These are phyloP conservation scores for Drosophila melanosoma DNA, from an alignment of 2,888 invertebrate genomes.

Conservation along the genomic window DNA sequence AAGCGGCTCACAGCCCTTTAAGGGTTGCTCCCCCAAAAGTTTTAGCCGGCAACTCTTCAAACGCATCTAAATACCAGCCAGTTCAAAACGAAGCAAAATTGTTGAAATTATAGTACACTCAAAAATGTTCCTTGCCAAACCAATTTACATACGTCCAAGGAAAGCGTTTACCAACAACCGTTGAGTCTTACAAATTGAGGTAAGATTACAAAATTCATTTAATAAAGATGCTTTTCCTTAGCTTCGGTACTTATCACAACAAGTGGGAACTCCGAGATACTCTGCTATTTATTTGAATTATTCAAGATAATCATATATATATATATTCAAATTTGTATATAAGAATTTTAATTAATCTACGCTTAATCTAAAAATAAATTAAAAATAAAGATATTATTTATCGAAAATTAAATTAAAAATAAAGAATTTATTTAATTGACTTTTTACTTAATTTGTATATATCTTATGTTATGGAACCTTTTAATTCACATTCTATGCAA, in stretches of 20 bases:
- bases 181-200: conserved; percentile 1
- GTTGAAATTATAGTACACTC: conserved; percentile 33
- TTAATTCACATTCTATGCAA: neutral
- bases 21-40: conserved; percentile 45
- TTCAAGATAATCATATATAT: neutral
- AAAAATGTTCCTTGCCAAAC: conserved; percentile 30
- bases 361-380: neutral
- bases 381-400: neutral
- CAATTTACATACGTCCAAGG: conserved; percentile 32
- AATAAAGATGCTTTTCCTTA: neutral
- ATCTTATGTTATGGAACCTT: neutral
- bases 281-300: neutral
- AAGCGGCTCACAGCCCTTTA: conserved; percentile 12
- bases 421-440: neutral
- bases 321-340: neutral
- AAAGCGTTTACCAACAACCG: conserved; percentile 16
- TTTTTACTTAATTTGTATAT: neutral
- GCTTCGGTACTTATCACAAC: neutral
- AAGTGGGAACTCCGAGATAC: neutral
- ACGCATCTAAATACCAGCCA: conserved; percentile 36
- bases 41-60: conserved; percentile 42
- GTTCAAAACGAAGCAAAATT: conserved; percentile 39
- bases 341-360: neutral
- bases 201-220: neutral
- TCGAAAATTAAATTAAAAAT: neutral